Conservation (phyloP, 2,888 invertebrate genomes). For the Osmoderma eremita region DNA sequence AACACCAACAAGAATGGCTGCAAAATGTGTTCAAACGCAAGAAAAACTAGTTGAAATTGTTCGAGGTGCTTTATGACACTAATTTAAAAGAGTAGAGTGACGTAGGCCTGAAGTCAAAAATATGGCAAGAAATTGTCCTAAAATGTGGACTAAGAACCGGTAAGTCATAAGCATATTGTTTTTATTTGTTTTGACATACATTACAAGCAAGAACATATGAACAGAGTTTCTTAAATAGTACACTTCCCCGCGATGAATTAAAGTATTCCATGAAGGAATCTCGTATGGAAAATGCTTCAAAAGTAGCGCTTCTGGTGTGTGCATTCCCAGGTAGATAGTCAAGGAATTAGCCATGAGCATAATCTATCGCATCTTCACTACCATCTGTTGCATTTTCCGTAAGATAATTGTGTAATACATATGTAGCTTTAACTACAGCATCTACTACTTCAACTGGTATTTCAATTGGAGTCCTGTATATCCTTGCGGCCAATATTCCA, state of each 20-base stretch:
- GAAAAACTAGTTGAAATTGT: too few relatives aligned
- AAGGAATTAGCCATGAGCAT: conserved; percentile 2
- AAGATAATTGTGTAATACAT: conserved; percentile 39
- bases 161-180: conserved; percentile 6
- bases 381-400: conserved; percentile 19
- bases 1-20: too few relatives aligned
- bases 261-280: conserved; percentile 16
- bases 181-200: conserved; percentile 20
- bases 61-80: neutral
- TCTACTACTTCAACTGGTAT: conserved; percentile 25
- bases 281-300: neutral
- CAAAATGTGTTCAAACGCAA: too few relatives aligned
- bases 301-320: conserved; percentile 4
- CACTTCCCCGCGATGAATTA: conserved; percentile 2
- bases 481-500: conserved; percentile 37
- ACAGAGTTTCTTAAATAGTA: conserved; percentile 6
- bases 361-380: conserved; percentile 2
- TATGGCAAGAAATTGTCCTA: conserved; percentile 14
- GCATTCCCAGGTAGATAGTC: conserved; percentile 11
- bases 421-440: conserved; percentile 35
- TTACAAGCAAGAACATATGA: conserved; percentile 1
- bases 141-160: conserved; percentile 4
- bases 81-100: conserved; percentile 20
- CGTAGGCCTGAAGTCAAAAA: conserved; percentile 12
- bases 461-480: conserved; percentile 34